Base-by-base conservation (phyloP, 2,797 vertebrate genomes). In the Diplodus sargus region DNA sequence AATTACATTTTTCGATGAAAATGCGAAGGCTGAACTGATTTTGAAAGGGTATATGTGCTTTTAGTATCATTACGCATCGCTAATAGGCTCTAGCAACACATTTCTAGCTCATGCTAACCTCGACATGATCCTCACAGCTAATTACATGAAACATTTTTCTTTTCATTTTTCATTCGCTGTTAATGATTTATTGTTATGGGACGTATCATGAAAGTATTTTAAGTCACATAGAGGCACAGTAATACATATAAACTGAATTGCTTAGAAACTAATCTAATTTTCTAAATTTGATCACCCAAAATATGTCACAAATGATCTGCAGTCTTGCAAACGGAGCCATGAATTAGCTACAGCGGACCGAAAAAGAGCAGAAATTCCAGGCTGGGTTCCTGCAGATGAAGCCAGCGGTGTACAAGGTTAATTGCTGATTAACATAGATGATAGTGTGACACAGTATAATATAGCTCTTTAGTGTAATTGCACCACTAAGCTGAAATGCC, bases 391-490 rank as follows among this genome's bases (percentile, higher is more conserved):
- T 59, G 25, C 57, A 42, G 34, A 67, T 53, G 42, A 64, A 17
- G 60, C 43, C 13, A 22, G 17, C 42, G 63, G 28, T 67, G 28
- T 34, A 45, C 14, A 76, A 59, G 73, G 56, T 54, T 70, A 77
- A 71, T 67, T 67, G 23, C 13, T 39, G 28, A 67, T 70, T 69
- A 53, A 62, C 59, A 60, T n/a, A 47, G 30, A 49, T 65, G n/a
- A 72, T 68, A 30, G 39, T 10, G 15, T 25, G 18, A 78, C 34
- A 71, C 53, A 60, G 56, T 56, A 20, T 74, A 15, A 34, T 11
- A 42, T 17, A 47, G 10, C 53, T 64, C 63, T 70, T 59, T 54
- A 51, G 34, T 62, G 30, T 68, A 59, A 67, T 84, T 69, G 59
- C 51, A 57, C 11, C 45, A 42, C 34, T 53, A 17, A 53, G 15